phyloP scores from a whole-genome alignment of 2,797 vertebrate species.

The Syngnathus rostellatus region DNA sequence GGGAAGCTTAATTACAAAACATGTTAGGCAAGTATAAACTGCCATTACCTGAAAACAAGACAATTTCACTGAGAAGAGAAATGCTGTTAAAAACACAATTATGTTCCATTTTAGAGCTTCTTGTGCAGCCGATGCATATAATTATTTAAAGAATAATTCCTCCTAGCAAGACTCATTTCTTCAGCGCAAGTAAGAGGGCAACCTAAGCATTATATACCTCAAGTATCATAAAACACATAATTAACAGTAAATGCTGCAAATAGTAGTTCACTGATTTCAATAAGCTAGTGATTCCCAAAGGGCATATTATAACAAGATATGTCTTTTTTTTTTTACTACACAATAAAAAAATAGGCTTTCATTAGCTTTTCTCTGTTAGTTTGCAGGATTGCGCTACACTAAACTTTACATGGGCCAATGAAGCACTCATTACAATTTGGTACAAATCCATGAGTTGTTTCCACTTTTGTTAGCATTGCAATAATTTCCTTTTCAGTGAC shows the following conservation, averaged over 20 bases:
- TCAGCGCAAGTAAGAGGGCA: conserved; percentile 40
- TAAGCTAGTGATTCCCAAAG: not conserved
- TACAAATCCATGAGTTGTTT: not conserved
- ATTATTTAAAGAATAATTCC: conserved; percentile 44
- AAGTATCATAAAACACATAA: conserved; percentile 34
- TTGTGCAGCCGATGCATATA: conserved; percentile 26
- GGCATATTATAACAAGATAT: not conserved
- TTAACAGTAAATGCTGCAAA: conserved; percentile 36
- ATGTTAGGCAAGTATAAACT: conserved; percentile 42
- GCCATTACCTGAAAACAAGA: conserved; percentile 39
- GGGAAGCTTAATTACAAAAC: conserved; percentile 57
- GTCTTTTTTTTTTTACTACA: not conserved
- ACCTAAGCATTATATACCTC: conserved; percentile 22
- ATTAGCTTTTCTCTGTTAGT: not conserved
- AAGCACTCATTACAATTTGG: not conserved
- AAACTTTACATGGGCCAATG: conserved; percentile 1
- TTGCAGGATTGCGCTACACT: not conserved
- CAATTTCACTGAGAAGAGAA: conserved; percentile 9
- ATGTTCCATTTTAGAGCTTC: conserved; percentile 29
- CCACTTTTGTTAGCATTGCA: not conserved
- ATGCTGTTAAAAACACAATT: conserved; percentile 10
- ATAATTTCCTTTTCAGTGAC: not conserved
- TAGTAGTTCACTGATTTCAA: conserved; percentile 15
- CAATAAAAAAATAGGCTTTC: not conserved
- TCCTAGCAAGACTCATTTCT: conserved; percentile 28